A percentile compares a stretch with the other conserved stretches of the same genome.
Conservation (phyloP, 2,797 vertebrate species). For the Clarias fuscus region DNA sequence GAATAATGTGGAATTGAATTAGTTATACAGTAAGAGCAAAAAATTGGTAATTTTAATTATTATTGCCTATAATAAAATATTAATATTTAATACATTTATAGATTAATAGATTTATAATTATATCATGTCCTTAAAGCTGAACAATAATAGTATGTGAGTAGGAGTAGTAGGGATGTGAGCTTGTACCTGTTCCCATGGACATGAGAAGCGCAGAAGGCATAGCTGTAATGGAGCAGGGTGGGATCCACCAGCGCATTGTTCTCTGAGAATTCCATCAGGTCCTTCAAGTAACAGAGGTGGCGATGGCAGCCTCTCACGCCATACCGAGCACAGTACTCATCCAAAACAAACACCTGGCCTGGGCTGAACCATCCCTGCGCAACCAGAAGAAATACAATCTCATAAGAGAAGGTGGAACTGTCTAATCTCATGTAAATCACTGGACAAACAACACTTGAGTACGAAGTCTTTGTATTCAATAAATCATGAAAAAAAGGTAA, state of each 20-base stretch:
- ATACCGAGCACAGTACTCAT: conserved; percentile 94
- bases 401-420: background rate
- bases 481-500: background rate
- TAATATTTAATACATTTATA: background rate
- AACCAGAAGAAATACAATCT: conserved; percentile 15
- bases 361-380: conserved; percentile 97
- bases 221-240: conserved; percentile 97
- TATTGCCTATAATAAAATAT: background rate
- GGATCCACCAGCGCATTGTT: conserved; percentile 89
- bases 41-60: background rate
- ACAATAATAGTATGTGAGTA: background rate
- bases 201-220: conserved; percentile 97
- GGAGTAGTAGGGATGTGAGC: background rate
- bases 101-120: background rate
- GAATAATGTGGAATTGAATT: background rate
- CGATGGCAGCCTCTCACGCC: conserved; percentile 93
- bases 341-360: conserved; percentile 94
- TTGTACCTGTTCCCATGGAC: conserved; percentile 96
- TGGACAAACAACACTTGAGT: background rate
- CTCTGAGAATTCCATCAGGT: conserved; percentile 92
- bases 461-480: background rate
- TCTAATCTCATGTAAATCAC: background rate
- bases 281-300: conserved; percentile 92
- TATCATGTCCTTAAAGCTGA: background rate
- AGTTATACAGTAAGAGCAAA: background rate